A percentile compares a stretch with the other conserved stretches of the same genome.
Conservation (phyloP, 2,888 invertebrate genomes). For the Agrotis clavis region DNA sequence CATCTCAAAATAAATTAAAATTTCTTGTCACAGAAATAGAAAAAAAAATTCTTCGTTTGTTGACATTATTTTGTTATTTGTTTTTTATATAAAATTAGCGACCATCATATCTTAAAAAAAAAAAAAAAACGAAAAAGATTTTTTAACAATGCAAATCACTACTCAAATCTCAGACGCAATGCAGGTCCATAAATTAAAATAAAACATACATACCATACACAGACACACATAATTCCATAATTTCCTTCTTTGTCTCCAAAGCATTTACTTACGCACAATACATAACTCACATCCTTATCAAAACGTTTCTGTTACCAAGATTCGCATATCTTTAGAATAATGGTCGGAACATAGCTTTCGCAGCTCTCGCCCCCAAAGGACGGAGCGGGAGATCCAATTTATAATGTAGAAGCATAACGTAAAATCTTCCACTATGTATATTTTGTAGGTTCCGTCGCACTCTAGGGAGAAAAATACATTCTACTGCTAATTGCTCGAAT, state of each 20-base stretch:
- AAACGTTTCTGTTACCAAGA: conserved; percentile 49
- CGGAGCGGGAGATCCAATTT: conserved; percentile 63
- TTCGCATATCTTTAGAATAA: conserved; percentile 58
- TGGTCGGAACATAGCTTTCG: conserved; percentile 52
- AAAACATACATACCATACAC: conserved; percentile 5
- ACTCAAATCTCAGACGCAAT: conserved; percentile 14
- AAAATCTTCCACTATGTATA: conserved; percentile 62
- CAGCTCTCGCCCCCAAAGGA: conserved; percentile 55
- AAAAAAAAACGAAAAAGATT: not conserved
- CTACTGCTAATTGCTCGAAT: conserved; percentile 61
- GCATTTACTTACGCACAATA: conserved; percentile 19
- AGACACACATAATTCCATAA: conserved; percentile 28
- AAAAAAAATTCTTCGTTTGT: no score
- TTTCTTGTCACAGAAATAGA: no score
- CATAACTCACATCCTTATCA: conserved; percentile 48
- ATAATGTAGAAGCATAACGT: conserved; percentile 64
- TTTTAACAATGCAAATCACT: not conserved
- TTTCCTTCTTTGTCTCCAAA: conserved; percentile 42
- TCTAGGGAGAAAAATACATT: conserved; percentile 68
- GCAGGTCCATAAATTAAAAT: conserved; percentile 26
- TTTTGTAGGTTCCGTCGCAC: conserved; percentile 49
- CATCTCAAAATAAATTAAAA: no score
- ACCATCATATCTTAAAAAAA: no score
- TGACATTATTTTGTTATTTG: no score
- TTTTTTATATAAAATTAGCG: no score